Percentiles rank a stretch among this genome's conserved stretches.
Evolutionary conservation across 1,140 invertebrate species (phyloP).

Genomic region (Aleiodes sp.): DNA sequence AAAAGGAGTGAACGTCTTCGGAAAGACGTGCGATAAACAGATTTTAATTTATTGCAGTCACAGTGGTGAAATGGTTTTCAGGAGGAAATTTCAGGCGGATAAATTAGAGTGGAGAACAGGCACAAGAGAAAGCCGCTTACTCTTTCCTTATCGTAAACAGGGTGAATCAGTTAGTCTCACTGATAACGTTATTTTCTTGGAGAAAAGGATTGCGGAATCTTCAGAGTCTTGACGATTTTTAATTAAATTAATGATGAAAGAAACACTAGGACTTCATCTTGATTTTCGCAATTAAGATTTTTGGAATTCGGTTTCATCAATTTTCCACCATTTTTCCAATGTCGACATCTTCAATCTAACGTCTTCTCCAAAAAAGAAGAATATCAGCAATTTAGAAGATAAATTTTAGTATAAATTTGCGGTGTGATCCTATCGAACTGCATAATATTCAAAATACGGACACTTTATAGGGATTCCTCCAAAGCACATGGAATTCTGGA

Average conservation of each 20-base stretch:
- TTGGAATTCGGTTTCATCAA: too few species aligned
- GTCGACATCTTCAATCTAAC: too few species aligned
- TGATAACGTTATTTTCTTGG: constrained; percentile 6
- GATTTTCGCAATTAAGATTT: neutral
- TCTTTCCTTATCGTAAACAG: constrained; percentile 2
- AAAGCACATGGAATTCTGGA: neutral
- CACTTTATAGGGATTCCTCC: neutral
- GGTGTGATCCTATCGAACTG: neutral
- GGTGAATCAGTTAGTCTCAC: constrained; percentile 6
- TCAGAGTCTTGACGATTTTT: neutral
- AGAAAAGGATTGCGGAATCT: neutral
- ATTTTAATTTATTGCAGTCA: neutral
- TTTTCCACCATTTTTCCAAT: too few species aligned
- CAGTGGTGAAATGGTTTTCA: neutral
- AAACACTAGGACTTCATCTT: too few species aligned
- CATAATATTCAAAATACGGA: constrained; percentile 47
- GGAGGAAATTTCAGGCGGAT: neutral
- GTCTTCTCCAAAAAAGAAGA: too few species aligned
- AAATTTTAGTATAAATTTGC: neutral
- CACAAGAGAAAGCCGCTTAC: neutral
- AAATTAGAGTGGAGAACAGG: neutral
- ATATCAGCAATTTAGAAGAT: too few species aligned
- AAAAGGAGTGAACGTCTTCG: too few species aligned
- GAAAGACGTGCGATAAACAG: too few species aligned
- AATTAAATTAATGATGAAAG: neutral